Evolutionary conservation across 2,888 invertebrate species (phyloP), one percentile per base, ranked within the genome.

Genomic region (Gastrophysa polygoni): DNA sequence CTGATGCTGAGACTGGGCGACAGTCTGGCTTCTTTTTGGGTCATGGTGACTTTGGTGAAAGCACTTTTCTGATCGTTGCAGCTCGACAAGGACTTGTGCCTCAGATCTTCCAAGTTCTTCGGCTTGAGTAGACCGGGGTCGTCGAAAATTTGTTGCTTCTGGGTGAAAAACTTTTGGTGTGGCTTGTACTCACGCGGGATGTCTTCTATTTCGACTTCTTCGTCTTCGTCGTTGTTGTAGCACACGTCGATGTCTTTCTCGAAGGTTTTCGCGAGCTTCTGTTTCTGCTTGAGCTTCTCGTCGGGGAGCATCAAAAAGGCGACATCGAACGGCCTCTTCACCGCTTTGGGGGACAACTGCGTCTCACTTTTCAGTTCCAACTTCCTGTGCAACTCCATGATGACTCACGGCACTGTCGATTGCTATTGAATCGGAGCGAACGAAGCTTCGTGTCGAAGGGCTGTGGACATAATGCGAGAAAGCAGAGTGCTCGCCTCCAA

Each of bases 241-340:
- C 56, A 57, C 81, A 50, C 58, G 1, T 62, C 56, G 18, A 48
- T 10, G 14, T 56, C 56, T 28, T 81, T 46, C 8, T 43, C 29
- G 44, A 57, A 55, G 14, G 20, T 34, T 68, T 84, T 85, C 0
- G 84, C 83, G 18, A 85, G 82, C 74, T 86, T 77, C 29, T 84
- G 80, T 71, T 88, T 88, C 49, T 88, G 86, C 56, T 89, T 89
- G 49, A 91, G 81, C 74, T 91, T 91, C 66, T 93, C 93, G 77
- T 94, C 93, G 1, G 93, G 93, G 80, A 92, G 89, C 86, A 95
- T 93, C 21, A 95, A 82, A 74, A 95, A 95, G 0, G 95, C 95
- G 8, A 95, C 95, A 78, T 95, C 95, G 77, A 95, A 95, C 0
- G 93, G 91, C 14, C 95, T 84, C 75, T 95, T 95, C 38, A 71